Evolutionary conservation across 2,888 invertebrate species (phyloP), one percentile per base, ranked within the genome.

Genomic region (Dryocosmus kuriphilus): DNA sequence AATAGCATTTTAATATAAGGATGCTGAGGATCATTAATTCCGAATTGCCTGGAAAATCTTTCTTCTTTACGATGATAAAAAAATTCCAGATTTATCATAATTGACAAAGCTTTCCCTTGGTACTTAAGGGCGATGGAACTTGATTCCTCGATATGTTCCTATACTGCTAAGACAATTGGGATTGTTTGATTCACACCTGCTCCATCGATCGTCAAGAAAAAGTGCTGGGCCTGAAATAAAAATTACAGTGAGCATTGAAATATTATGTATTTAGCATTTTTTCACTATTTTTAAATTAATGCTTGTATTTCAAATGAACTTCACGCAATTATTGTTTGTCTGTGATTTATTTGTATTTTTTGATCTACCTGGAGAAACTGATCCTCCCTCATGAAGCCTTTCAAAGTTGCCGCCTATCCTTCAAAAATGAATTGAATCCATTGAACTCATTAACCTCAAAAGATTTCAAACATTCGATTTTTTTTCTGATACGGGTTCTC

Each of bases 401-500:
- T 95, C 11, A 99, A 93, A 0, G 99, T 99, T 80, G 96, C 95
- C 0, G 98, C 99, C 99, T 99, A 99, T 1, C 99, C 99, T 93
- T 99, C 99, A 1, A 97, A 95, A 30, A 99, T 92, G 3, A 99
- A 96, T 94, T 95, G 98, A 1, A 99, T 93, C 99, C 99, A 99
- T 91, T 99, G 98, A 79, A 98, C 92, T 94, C 93, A 51, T 92
- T 94, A 80, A 99, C 95, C 22, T 96, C 94, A 19, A 99, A 92
- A 35, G 93, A 92, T 7, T 96, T 95, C 79, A 98, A 92, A 30
- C 93, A 92, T 24, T 93, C 92, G 0, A 96, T 96, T 90, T 97
- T 97, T 77, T 94, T 94, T 35, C 93, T 91, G 77, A 60, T 60
- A 80, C 77, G 22, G 80, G 24, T 11, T 74, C 46, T 30, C 74